Percentiles rank a stretch among this genome's conserved stretches.
Conservation (phyloP, 1,140 invertebrate genomes). For the Marisa cornuarietis region DNA sequence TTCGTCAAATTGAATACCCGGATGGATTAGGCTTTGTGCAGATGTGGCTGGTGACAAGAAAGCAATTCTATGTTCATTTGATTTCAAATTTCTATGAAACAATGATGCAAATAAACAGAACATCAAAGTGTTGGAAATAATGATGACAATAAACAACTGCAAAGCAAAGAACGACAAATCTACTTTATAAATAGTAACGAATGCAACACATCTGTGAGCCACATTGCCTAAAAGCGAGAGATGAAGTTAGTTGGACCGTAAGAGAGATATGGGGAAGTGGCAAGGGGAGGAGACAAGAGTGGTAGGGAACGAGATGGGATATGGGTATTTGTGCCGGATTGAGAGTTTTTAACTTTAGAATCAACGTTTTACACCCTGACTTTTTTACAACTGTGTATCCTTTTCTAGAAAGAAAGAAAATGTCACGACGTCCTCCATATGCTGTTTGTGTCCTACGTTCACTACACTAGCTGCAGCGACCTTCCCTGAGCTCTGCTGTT, state of each 20-base stretch:
- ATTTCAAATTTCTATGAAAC: not conserved
- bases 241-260: not conserved
- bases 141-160: no score
- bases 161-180: no score
- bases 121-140: not conserved
- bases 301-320: not conserved
- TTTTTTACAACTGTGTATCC: no score
- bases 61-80: constrained; percentile 17
- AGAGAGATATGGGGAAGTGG: not conserved
- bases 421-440: not conserved
- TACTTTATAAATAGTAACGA: no score
- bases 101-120: not conserved
- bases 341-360: not conserved
- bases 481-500: not conserved
- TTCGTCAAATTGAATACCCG: no score
- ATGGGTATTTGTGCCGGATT: not conserved
- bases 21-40: no score
- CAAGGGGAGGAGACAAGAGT: constrained; percentile 1
- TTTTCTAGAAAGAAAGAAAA: no score
- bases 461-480: not conserved
- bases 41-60: not conserved
- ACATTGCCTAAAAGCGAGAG: not conserved
- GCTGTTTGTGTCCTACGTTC: not conserved
- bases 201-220: no score
- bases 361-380: no score